Evolutionary conservation across 2,888 invertebrate genomes (phyloP).

Genomic region (Pseudococcus jackbeardsleyi): DNA sequence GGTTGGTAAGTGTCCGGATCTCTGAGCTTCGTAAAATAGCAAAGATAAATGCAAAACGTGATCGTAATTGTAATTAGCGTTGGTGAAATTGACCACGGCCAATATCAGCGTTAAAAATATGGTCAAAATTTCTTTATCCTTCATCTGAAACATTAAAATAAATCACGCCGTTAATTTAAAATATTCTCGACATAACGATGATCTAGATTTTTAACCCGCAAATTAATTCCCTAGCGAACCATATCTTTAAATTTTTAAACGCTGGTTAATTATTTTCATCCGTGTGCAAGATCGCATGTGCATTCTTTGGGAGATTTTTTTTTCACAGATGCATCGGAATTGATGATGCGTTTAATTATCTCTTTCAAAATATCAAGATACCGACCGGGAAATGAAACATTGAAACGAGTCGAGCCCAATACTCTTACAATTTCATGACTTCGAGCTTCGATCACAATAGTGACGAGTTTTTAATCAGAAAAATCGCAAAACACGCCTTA

Average conservation of each 20-base stretch:
- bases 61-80: conserved; percentile 70
- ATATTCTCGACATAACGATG: neutral
- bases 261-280: neutral
- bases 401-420: neutral
- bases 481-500: conserved; percentile 51
- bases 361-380: neutral
- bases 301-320: neutral
- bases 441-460: neutral
- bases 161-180: neutral
- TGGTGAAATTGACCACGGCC: conserved; percentile 22
- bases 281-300: neutral
- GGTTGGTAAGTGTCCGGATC: conserved; percentile 73
- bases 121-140: conserved; percentile 45
- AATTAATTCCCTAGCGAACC: neutral
- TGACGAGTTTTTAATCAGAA: conserved; percentile 16
- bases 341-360: conserved; percentile 23
- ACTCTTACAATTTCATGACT: neutral
- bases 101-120: conserved; percentile 52
- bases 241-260: neutral
- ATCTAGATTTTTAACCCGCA: neutral
- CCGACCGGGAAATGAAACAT: conserved; percentile 9
- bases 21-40: conserved; percentile 74
- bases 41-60: conserved; percentile 72
- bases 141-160: conserved; percentile 19
- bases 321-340: neutral